Evolutionary conservation across 2,888 invertebrate species (phyloP).

Genomic region (Cabera pusaria): DNA sequence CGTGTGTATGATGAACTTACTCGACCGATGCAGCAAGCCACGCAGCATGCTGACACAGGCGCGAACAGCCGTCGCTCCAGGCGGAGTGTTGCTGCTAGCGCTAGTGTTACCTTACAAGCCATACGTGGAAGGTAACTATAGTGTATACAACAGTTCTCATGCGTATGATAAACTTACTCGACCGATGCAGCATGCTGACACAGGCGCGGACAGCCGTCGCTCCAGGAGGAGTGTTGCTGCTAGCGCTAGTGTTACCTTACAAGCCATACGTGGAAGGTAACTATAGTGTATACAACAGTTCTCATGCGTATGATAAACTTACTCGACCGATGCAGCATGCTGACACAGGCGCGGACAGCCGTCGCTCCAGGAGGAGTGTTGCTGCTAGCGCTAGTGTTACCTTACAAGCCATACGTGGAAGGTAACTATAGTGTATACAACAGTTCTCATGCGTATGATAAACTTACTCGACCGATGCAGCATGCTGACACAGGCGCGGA

Average conservation of each 20-base stretch:
- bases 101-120: conserved; percentile 96
- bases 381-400: conserved; percentile 95
- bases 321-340: conserved; percentile 95
- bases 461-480: conserved; percentile 97
- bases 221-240: conserved; percentile 88
- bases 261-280: conserved; percentile 96
- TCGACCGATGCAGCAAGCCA: conserved; percentile 96
- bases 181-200: conserved; percentile 93
- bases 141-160: too few species aligned
- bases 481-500: conserved; percentile 89
- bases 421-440: conserved; percentile 80
- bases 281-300: too few species aligned
- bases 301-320: conserved; percentile 96
- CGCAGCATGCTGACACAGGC: conserved; percentile 90
- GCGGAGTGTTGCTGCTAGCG: conserved; percentile 92
- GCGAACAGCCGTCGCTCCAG: conserved; percentile 86
- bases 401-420: conserved; percentile 97
- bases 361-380: conserved; percentile 89
- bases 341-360: conserved; percentile 88
- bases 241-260: conserved; percentile 97
- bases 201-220: conserved; percentile 89
- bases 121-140: conserved; percentile 93
- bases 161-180: conserved; percentile 95
- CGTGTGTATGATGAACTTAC: conserved; percentile 94
- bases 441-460: conserved; percentile 93